Percentiles rank a stretch among this genome's conserved stretches.
Conservation (phyloP, 2,113 vertebrate species). For the Daphoenositta chrysoptera region DNA sequence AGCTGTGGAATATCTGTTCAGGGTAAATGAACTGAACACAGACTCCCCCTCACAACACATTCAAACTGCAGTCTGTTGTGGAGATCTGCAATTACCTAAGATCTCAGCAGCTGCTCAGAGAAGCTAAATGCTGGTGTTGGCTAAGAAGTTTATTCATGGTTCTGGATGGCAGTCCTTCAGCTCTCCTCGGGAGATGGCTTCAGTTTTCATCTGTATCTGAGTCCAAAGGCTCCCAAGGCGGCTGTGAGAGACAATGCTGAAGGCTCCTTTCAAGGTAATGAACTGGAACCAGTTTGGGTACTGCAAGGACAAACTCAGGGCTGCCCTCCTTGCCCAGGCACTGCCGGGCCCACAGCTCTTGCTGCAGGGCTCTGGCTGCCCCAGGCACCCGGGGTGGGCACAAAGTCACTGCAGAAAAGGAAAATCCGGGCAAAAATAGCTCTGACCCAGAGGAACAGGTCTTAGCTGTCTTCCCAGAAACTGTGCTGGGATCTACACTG, state of each 20-base stretch:
- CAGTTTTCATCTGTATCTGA: background rate
- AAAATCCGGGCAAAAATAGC: background rate
- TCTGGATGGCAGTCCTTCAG: background rate
- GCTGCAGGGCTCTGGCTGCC: background rate
- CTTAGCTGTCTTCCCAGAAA: background rate
- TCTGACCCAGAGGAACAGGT: background rate
- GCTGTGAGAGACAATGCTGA: background rate
- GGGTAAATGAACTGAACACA: background rate
- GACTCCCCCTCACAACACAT: background rate
- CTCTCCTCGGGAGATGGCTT: constrained; percentile 27
- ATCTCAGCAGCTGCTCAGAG: constrained; percentile 22
- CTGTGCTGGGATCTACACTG: background rate
- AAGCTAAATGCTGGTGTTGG: background rate
- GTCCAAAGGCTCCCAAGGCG: background rate
- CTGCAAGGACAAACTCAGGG: background rate
- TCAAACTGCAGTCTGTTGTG: background rate
- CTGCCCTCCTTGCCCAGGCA: background rate
- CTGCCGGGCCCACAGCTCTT: too few species aligned
- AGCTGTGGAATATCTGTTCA: background rate
- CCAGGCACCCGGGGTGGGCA: rapidly evolving
- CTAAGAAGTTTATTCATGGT: background rate
- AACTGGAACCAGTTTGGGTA: background rate
- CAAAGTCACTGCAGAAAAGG: background rate
- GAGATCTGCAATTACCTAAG: constrained; percentile 38
- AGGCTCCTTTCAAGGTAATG: background rate